Base-by-base conservation (phyloP, 2,797 vertebrate genomes). In the Pangasius macronema region DNA sequence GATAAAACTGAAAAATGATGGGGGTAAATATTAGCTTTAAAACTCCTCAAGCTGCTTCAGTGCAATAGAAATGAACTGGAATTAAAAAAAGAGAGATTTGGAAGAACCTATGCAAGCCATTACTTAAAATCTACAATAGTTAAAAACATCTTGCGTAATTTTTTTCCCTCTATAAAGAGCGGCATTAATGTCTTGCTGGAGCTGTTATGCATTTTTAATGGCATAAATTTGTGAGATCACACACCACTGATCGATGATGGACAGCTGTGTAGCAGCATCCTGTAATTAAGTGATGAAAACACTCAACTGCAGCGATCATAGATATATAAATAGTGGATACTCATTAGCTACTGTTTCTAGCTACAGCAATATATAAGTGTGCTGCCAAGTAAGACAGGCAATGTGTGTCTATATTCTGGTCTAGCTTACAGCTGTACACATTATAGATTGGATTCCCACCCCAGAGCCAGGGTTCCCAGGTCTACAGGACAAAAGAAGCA, bases 271-370 rank as follows among this genome's bases (percentile, higher is more conserved):
- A 73, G 75, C 91, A 65, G 91, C 88, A 70, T 91, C 89, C 93
- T 92, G 91, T 93, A 91, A 95, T 95, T 95, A 95, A 94, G 93
- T 83, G 91, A 94, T 88, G 93, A 93, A 95, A 95, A 95, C 92
- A 92, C 91, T 93, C 92, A 93, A 95, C 93, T 93, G 93, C 93
- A 92, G 94, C 91, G 92, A 18, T 51, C 46, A 30, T 30, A 20
- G 46, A 76, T 39, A 80, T 36, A 59, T 59, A 79, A 79, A 79
- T 79, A 79, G 76, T 11, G 57, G 51, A 55, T 24, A 57, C 18
- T 36, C 76, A 55, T 79, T 79, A 79, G 30, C 51, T 79, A 36
- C 51, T 33, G 76, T 79, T 57, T 57, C 18, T n/a, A 49, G 72
- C 42, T 79, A 33, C 51, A 33, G 30, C 49, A 53, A 55, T 36